Evolutionary conservation across 2,888 invertebrate genomes (phyloP).

Genomic region (Oxycera nigricornis): DNA sequence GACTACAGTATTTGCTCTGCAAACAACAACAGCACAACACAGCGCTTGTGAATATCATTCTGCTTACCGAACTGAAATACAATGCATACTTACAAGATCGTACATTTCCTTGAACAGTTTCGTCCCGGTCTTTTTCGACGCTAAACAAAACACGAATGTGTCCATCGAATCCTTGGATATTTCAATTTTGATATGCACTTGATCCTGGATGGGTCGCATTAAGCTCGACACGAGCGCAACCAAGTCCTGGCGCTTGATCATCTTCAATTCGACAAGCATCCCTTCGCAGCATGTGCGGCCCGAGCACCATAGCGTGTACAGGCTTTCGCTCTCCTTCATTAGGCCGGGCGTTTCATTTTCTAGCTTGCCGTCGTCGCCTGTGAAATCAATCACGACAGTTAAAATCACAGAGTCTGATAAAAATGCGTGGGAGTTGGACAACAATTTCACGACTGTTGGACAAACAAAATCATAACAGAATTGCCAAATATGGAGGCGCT

Average conservation of each 20-base stretch:
- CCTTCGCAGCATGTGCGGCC: constrained; percentile 95
- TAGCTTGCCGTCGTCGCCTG: constrained; percentile 82
- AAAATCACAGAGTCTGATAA: too few species aligned
- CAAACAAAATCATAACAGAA: too few species aligned
- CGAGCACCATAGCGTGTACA: constrained; percentile 95
- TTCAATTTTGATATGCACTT: constrained; percentile 83
- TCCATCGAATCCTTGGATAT: constrained; percentile 93
- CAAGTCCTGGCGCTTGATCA: constrained; percentile 95
- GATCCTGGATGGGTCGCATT: constrained; percentile 86
- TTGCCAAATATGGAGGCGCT: too few species aligned
- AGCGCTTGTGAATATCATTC: too few species aligned
- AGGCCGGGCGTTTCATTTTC: constrained; percentile 74
- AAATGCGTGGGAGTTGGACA: too few species aligned
- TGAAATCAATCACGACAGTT: background rate
- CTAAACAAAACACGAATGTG: constrained; percentile 89
- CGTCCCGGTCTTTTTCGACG: constrained; percentile 84
- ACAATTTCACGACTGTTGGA: too few species aligned
- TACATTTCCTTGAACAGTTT: constrained; percentile 90
- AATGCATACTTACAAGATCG: constrained; percentile 80
- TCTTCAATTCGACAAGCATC: constrained; percentile 93
- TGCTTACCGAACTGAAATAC: background rate
- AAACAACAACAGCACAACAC: too few species aligned
- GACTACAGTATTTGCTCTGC: constrained; percentile 77
- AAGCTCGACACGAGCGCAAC: constrained; percentile 84
- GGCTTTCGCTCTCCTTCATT: constrained; percentile 92